Base-by-base conservation (phyloP, 2,113 vertebrate genomes). In the Sterrhoptilus dennistouni region DNA sequence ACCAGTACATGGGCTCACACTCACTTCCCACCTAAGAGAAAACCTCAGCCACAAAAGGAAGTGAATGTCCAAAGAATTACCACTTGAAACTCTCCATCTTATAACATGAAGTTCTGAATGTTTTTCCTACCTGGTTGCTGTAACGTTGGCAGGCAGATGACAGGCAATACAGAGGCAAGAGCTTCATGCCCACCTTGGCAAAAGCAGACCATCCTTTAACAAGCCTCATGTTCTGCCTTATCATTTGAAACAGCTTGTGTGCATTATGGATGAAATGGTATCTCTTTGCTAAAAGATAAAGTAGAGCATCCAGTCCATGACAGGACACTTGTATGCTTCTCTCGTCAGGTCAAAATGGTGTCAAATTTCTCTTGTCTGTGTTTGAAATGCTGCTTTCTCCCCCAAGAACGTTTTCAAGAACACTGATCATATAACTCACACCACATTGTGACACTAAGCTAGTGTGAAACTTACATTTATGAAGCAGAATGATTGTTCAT, bases 351-450 rank as follows among this genome's bases (percentile, higher is more conserved):
- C 49, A 91, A 89, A 92, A 85, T 25, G 49, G 49, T 91, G 59
- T 91, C 74, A 87, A 19, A 83, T 96, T 87, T 89, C 80, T 91
- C 80, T 91, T 75, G 40, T 84, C 65, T 64, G 31, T 52, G n/a
- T 64, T 89, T 82, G 61, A 94, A 95, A 93, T 24, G 53, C 53
- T 85, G 18, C 52, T 42, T 86, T 31, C 56, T 84, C n/a, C 31
- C 75, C 10, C 47, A 74, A 68, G 61, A 93, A 63, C 1, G 0
- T 60, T 57, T 40, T 13, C 27, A 56, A 57, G 80, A 87, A 47
- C 50, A 42, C 87, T 33, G 53, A 72, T 87, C 74, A 5, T 45
- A 61, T 91, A 93, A 91, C 57, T 81, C 69, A 84, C 81, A 71
- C 61, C 50, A 79, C 49, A 72, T 12, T 53, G 82, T 68, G 61